These are phyloP conservation scores for Oriolus oriolus DNA, from an alignment of 2,113 vertebrate genomes.

Conservation along the genomic window DNA sequence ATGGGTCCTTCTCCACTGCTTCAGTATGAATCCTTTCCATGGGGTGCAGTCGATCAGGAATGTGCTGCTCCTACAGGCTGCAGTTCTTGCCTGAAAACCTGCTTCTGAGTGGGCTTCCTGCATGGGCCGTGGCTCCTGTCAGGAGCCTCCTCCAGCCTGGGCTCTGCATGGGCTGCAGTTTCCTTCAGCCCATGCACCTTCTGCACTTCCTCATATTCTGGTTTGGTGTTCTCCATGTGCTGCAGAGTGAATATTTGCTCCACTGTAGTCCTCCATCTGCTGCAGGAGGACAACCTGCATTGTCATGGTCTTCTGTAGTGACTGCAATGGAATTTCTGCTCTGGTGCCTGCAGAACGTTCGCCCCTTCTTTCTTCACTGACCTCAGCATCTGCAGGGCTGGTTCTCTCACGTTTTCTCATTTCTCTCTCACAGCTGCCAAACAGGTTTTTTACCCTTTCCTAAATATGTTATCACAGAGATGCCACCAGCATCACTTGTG, in stretches of 20 bases:
- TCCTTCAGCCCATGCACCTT: not conserved
- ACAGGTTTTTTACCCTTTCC: not conserved
- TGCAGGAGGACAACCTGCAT: not conserved
- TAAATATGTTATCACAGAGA: not conserved
- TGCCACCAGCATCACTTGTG: not conserved
- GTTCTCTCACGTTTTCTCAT: not conserved
- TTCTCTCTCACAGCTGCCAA: not conserved
- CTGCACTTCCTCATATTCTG: not conserved
- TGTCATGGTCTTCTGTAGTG: not conserved
- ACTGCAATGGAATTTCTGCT: not conserved
- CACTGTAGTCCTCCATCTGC: not conserved
- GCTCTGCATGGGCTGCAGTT: not conserved
- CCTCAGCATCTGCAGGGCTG: not conserved
- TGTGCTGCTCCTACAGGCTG: not conserved
- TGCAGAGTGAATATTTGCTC: not conserved
- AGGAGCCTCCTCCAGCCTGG: not conserved
- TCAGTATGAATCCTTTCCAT: not conserved
- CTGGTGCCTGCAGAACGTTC: not conserved
- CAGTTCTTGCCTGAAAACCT: not conserved
- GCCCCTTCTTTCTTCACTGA: not conserved
- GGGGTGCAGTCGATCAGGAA: not conserved
- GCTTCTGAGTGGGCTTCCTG: not conserved
- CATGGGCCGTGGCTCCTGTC: accelerated
- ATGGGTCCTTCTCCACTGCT: not conserved
- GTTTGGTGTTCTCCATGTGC: not conserved